Percentiles rank a stretch among this genome's conserved stretches.
Conservation (phyloP, 2,888 invertebrate genomes). For the Tachina lurida region DNA sequence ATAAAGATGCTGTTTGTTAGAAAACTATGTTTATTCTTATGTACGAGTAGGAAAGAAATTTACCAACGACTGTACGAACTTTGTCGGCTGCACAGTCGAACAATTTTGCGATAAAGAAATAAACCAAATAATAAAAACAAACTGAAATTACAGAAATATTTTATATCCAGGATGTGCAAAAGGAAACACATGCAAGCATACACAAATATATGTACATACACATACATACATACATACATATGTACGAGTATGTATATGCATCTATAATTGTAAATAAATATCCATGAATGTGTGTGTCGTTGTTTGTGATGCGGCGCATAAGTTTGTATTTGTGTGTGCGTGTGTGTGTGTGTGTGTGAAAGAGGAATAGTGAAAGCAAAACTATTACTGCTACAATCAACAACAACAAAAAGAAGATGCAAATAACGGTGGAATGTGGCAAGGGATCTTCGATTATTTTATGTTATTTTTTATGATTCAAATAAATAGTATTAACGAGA, state of each 20-base stretch:
- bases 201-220: neutral
- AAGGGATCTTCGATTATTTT: slow-evolving; percentile 44
- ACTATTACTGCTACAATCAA: slow-evolving; percentile 26
- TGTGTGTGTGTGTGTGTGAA: neutral
- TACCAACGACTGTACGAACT: slow-evolving; percentile 32
- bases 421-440: slow-evolving; percentile 38
- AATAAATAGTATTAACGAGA: slow-evolving; percentile 5
- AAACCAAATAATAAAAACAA: slow-evolving; percentile 45
- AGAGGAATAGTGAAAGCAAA: slow-evolving; percentile 20
- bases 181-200: neutral
- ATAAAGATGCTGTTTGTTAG: slow-evolving; percentile 78
- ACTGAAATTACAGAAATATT: slow-evolving; percentile 58
- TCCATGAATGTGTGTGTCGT: neutral
- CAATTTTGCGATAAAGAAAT: slow-evolving; percentile 64
- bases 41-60: no score
- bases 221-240: neutral
- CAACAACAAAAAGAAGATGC: slow-evolving; percentile 10
- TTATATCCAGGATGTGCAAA: slow-evolving; percentile 32
- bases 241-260: neutral
- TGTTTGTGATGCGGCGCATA: neutral
- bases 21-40: slow-evolving; percentile 36
- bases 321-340: neutral
- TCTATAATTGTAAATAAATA: neutral
- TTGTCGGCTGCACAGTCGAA: slow-evolving; percentile 64
- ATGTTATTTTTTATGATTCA: slow-evolving; percentile 16